A percentile compares a stretch with the other conserved stretches of the same genome.
Conservation (phyloP, 2,888 invertebrate species). For the Ennomos quercinarius region DNA sequence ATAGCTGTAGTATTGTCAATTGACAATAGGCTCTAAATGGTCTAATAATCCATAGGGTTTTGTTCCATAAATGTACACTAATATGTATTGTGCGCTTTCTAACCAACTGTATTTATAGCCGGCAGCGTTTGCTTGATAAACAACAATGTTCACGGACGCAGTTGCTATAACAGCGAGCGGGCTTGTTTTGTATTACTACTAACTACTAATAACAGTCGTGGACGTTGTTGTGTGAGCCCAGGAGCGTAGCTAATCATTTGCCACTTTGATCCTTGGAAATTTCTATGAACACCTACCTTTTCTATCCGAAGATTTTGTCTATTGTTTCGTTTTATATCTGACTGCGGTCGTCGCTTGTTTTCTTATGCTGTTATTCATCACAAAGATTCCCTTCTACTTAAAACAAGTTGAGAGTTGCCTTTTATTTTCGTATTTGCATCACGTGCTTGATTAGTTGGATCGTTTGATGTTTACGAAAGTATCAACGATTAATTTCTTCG, state of each 20-base stretch:
- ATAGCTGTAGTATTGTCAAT: background rate
- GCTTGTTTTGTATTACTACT: slow-evolving; percentile 34
- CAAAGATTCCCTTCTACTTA: too few relatives aligned
- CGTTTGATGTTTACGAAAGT: too few relatives aligned
- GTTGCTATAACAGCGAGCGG: slow-evolving; percentile 21
- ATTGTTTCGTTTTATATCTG: background rate
- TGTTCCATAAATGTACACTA: slow-evolving; percentile 27
- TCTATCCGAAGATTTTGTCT: too few relatives aligned
- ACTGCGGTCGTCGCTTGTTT: slow-evolving; percentile 4
- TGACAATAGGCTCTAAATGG: too few relatives aligned
- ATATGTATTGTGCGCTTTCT: slow-evolving; percentile 37
- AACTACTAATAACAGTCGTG: slow-evolving; percentile 34
- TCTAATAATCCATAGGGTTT: background rate
- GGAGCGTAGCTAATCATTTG: slow-evolving; percentile 33
- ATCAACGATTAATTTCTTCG: too few relatives aligned
- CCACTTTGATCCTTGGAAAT: slow-evolving; percentile 2
- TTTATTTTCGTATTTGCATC: too few relatives aligned
- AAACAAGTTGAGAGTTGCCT: too few relatives aligned
- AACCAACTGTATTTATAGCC: slow-evolving; percentile 32
- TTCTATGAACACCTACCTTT: background rate
- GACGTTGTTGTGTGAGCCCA: slow-evolving; percentile 23
- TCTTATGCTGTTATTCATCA: background rate
- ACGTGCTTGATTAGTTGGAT: too few relatives aligned
- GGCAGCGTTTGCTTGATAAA: slow-evolving; percentile 33
- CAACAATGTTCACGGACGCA: slow-evolving; percentile 40